Evolutionary conservation across 1,140 invertebrate genomes (phyloP), one percentile per base, ranked within the genome.

Genomic region (Saccostrea glomerata): DNA sequence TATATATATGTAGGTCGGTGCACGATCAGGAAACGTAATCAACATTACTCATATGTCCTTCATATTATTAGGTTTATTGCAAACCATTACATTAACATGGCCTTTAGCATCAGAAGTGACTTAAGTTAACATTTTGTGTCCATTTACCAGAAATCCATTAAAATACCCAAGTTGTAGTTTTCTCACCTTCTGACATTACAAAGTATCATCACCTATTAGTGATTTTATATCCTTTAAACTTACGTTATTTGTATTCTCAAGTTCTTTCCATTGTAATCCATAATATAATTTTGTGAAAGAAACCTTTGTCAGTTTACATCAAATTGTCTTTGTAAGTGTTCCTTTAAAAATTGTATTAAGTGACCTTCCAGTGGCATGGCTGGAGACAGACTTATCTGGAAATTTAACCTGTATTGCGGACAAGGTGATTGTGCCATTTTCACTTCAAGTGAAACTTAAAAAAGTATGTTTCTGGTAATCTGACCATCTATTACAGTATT

Each of bases 321-420:
- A 36, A 36, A 36, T n/a, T n/a, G 66, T n/a, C 23, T 70, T 70
- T 70, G n/a, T 70, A 3, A 70, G 23, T 17, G 66, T 70, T 70
- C 66, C n/a, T 70, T 66, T 70, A 6, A 70, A 70, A 4, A 70
- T 23, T 7, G 20, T 70, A 12, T 70, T 70, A 6, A 70, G 20
- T 23, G 66, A 9, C 66, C 66, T 70, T 17, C 66, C 66, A 25
- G 23, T 70, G 23, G 66, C 66, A 70, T 70, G 66, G 23, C 66
- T n/a, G 20, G 66, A 23, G 23, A 70, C 63, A n/a, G 63, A 70
- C n/a, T 70, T 70, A 70, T 70, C 66, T 70, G 66, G 20, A 23
- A n/a, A 70, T 23, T 70, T 70, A n/a, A n/a, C 66, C 66, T 70
- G 66, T 70, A 23, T 25, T 70, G 66, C 66, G 20, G 66, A 70